These are phyloP conservation scores for Eupithecia dodoneata DNA, from an alignment of 2,888 invertebrate species.

Conservation along the genomic window DNA sequence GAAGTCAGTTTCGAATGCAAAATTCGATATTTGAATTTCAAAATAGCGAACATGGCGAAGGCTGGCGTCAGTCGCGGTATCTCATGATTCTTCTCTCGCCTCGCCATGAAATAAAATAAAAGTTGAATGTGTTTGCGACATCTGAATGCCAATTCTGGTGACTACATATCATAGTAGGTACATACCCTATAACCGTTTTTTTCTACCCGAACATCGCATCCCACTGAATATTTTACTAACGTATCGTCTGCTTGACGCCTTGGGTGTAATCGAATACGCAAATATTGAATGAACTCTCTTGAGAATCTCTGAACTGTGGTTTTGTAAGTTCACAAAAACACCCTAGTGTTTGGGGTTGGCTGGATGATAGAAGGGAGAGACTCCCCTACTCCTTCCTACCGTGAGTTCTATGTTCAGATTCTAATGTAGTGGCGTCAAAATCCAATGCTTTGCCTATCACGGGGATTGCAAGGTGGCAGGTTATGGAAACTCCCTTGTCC, in stretches of 20 bases:
- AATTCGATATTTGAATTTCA: slow-evolving; percentile 81
- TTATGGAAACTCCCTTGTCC: slow-evolving; percentile 87
- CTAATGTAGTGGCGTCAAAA: background rate
- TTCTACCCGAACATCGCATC: slow-evolving; percentile 36
- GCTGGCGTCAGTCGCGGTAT: slow-evolving; percentile 60
- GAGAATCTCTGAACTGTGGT: slow-evolving; percentile 2
- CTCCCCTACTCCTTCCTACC: background rate
- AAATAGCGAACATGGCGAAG: slow-evolving; percentile 68
- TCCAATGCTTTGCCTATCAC: background rate
- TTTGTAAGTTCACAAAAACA: background rate
- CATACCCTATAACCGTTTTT: slow-evolving; percentile 38
- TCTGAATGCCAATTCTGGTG: slow-evolving; percentile 72
- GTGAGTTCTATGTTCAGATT: background rate
- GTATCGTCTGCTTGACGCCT: slow-evolving; percentile 18
- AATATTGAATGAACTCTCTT: slow-evolving; percentile 18
- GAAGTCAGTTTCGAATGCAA: slow-evolving; percentile 78
- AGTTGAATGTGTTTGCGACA: slow-evolving; percentile 62
- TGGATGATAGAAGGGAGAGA: background rate
- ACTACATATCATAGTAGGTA: slow-evolving; percentile 43
- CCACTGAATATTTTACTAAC: slow-evolving; percentile 12
- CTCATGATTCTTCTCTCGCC: slow-evolving; percentile 67
- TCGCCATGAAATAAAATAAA: slow-evolving; percentile 68
- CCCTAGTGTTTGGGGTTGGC: background rate
- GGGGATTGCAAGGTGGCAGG: slow-evolving; percentile 85
- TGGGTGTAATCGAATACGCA: slow-evolving; percentile 20